Conservation (phyloP, 2,113 vertebrate species). For the Podiceps cristatus region DNA sequence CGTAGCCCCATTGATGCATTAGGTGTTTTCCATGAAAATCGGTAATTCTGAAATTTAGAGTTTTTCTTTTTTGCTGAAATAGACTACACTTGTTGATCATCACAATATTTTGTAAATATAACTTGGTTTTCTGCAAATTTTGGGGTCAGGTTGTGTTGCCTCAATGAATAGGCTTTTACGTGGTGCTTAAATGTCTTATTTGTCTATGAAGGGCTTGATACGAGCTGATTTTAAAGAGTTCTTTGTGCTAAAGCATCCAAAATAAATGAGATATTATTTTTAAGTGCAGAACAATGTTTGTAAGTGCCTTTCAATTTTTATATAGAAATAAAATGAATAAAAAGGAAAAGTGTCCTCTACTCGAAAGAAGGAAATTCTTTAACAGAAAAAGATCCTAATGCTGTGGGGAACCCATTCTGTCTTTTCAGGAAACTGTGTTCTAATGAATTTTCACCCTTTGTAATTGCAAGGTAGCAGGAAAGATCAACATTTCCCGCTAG, state of each 20-base stretch:
- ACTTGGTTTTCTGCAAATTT: not conserved
- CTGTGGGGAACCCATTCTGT: not conserved
- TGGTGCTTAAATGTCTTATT: not conserved
- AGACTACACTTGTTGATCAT: not conserved
- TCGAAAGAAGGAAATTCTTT: not conserved
- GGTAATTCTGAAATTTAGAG: not conserved
- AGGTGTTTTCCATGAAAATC: not conserved
- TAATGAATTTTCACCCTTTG: not conserved
- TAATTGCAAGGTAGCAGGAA: not conserved
- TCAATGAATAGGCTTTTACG: not conserved
- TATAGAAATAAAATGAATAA: not conserved
- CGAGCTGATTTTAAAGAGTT: not conserved
- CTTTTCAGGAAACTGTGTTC: not conserved
- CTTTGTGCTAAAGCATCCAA: accelerated
- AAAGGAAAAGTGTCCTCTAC: not conserved
- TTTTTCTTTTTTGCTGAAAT: not conserved
- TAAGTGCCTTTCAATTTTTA: not conserved
- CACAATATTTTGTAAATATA: not conserved
- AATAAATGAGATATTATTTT: not conserved
- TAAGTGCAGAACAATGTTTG: not conserved
- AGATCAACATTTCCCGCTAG: not conserved
- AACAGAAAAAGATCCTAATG: not conserved
- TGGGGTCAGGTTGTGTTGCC: not conserved
- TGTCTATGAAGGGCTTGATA: not conserved
- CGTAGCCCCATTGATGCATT: not conserved